Conservation (phyloP, 2,113 vertebrate species). For the Nyctibius bracteatus region DNA sequence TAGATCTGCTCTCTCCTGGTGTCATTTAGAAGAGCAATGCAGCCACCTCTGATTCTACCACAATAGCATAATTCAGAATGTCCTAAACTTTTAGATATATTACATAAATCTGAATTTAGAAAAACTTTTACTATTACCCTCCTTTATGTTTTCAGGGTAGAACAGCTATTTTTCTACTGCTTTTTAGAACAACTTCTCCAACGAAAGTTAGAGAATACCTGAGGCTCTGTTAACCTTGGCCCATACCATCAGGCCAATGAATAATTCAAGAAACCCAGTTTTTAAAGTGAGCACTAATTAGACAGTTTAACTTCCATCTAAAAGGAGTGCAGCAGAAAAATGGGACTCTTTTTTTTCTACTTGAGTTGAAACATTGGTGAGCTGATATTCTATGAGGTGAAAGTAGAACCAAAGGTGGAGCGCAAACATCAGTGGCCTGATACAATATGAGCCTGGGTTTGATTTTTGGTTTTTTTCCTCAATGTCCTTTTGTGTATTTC, state of each 20-base stretch:
- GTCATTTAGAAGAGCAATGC: not conserved
- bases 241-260: not conserved
- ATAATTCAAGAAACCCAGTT: slow-evolving; percentile 24
- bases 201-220: not conserved
- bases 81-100: not conserved
- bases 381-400: not conserved
- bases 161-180: not conserved
- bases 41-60: not conserved
- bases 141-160: not conserved
- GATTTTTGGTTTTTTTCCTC: not conserved
- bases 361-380: not conserved
- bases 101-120: not conserved
- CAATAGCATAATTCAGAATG: not conserved
- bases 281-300: slow-evolving; percentile 38
- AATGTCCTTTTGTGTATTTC: not conserved
- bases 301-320: not conserved
- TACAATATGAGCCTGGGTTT: not conserved
- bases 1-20: not conserved
- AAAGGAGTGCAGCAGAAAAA: not conserved
- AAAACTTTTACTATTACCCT: not conserved
- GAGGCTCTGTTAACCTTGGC: not conserved
- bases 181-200: not conserved
- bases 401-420: not conserved
- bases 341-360: not conserved
- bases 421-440: not conserved